Base-by-base conservation (phyloP, 2,113 vertebrate genomes). In the Nesogale talazaci region DNA sequence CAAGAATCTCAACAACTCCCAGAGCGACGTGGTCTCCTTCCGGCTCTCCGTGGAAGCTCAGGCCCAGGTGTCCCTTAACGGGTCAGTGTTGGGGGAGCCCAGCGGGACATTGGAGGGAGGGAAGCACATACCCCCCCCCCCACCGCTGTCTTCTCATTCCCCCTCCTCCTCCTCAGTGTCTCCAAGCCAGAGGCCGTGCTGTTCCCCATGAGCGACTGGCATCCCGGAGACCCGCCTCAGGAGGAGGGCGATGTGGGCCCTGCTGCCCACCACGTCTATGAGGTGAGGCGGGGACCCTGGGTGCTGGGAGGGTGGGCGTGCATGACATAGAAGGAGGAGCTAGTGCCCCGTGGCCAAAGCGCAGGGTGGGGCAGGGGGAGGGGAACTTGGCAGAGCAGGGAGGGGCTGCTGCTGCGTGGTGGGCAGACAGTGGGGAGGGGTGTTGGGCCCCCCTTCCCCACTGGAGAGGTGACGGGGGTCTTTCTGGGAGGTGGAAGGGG, bases 1-100 rank as follows among this genome's bases (percentile, higher is more conserved):
- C 97, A 99, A 99, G 98, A 99, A 99, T 95, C 98, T 98, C 96
- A 99, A 99, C 93, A 99, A 99, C 92, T 99, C 99, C 2, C 98
- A 98, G 57, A 99, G 99, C 22, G 98, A 99, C n/a, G 85, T 98
- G 83, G 98, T 98, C 5, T 95, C 98, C 17, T 98, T 98, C 93
- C 97, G 91, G 69, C 96, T 99, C 83, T 98, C 98, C 3, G 99
- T 99, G 80, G 98, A 98, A 70, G 99, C 98, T 59, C 96, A 97
- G 86, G 98, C 99, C 77, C 97, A 98, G 38, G 98, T 99, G 80
- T 98, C 99, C 31, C 96, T 99, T 2, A 98, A 98, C 4, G 98
- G 99, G 99, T 99, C 96, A 98, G 98, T 97, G 20, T 52, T 46
- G 2, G 36, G 63, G 57, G 42, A 10, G 42, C 10, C 42, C 34